Base-by-base conservation (phyloP, 2,797 vertebrate species). In the Lycodopsis pacificus region DNA sequence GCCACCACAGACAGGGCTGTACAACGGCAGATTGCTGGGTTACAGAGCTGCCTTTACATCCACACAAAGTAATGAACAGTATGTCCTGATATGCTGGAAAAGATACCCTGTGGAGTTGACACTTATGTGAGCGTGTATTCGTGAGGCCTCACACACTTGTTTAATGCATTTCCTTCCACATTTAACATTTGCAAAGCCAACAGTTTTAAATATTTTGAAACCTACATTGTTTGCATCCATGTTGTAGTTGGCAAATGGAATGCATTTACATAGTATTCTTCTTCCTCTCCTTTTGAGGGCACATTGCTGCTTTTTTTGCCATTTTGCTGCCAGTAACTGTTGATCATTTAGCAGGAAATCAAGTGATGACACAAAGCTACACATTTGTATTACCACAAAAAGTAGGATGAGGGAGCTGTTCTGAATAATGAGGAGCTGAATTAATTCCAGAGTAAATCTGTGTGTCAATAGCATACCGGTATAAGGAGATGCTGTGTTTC, bases 21-120 rank as follows among this genome's bases (percentile, higher is more conserved):
- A 17, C 42, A 49, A n/a, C 68, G 65, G 68, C 76, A 76, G 76
- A 72, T 74, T 79, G 65, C 72, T 64, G 44, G 67, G 32, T 73
- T 66, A 34, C 54, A 75, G 30, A 54, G 17, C 20, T 27, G 42
- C 46, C 19, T 70, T 70, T 49, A n/a, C 25, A 44, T 69, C 32
- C 54, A 61, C 48, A n/a, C 34, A 58, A 64, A 79, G 68, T 70
- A 82, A 69, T 62, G 65, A 81, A 49, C 72, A 64, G 57, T 65
- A n/a, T 69, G 51, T 62, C 65, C 62, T 34, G 13, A 73, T 71
- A 22, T 71, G 48, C 53, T 57, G 20, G 40, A 56, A 38, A 51
- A 71, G 69, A 40, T 17, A 53, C 40, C 57, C 74, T 30, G 51
- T 36, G 25, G 38, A 61, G 15, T 10, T 70, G 22, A 71, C 70